Conservation (phyloP, 2,797 vertebrate genomes). For the Cottoperca gobio region DNA sequence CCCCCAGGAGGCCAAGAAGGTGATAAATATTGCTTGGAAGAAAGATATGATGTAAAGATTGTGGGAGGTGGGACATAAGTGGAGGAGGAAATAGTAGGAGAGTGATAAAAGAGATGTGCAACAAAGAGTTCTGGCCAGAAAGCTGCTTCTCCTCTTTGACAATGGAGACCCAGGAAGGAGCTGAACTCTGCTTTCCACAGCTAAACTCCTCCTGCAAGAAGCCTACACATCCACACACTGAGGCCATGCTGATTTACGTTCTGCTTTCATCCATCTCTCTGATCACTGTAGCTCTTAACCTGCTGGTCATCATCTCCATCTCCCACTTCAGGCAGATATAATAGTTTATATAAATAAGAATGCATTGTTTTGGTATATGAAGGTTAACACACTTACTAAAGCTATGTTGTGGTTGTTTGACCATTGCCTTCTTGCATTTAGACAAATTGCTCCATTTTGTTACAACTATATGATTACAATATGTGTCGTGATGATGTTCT, state of each 20-base stretch:
- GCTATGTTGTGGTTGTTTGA: background rate
- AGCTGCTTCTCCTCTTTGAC: slow-evolving; percentile 4
- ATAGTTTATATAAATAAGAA: background rate
- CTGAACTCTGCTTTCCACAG: slow-evolving; percentile 45
- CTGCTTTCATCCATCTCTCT: slow-evolving; percentile 61
- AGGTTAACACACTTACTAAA: background rate
- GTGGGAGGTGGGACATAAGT: background rate
- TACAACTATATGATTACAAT: background rate
- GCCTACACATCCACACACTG: background rate
- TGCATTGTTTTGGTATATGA: background rate
- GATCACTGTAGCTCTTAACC: slow-evolving; percentile 57
- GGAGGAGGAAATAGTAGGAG: background rate
- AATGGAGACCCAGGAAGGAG: slow-evolving; percentile 8
- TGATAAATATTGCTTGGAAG: background rate
- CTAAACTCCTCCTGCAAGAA: slow-evolving; percentile 55
- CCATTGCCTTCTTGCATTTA: background rate
- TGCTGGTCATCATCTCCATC: slow-evolving; percentile 67
- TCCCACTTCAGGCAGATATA: slow-evolving; percentile 56
- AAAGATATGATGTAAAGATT: background rate
- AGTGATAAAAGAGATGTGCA: slow-evolving; percentile 1
- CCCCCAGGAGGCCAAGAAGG: background rate
- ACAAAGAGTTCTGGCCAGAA: background rate
- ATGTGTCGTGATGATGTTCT: slow-evolving; percentile 31
- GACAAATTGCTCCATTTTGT: background rate
- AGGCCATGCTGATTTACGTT: slow-evolving; percentile 48